Percentiles rank a stretch among this genome's conserved stretches.
Conservation (phyloP, 2,888 invertebrate species). For the Nomada lathburiana region DNA sequence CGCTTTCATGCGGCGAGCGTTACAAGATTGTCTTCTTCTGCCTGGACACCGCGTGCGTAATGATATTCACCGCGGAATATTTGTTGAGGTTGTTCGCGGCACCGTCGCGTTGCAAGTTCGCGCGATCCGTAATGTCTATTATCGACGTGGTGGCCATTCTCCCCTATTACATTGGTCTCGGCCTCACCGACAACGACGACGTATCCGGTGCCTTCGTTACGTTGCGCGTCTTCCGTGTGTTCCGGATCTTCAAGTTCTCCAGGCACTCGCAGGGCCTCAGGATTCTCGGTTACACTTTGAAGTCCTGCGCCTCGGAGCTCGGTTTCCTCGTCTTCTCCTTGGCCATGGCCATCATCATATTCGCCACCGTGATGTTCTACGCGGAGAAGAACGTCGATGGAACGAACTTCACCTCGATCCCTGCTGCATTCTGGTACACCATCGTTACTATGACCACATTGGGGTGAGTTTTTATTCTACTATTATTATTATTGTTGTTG, state of each 20-base stretch:
- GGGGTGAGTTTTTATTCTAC: constrained; percentile 90
- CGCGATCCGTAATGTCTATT: constrained; percentile 99
- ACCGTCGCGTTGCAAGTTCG: constrained; percentile 99
- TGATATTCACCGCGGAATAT: constrained; percentile 99
- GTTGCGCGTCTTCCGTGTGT: constrained; percentile 98
- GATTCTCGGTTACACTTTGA: constrained; percentile 99
- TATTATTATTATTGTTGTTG: background rate
- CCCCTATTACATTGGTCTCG: constrained; percentile 99
- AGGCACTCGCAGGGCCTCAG: constrained; percentile 99
- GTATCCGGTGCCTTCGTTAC: constrained; percentile 99
- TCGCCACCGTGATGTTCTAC: constrained; percentile 99
- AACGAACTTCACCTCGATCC: constrained; percentile 99
- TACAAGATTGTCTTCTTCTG: constrained; percentile 99
- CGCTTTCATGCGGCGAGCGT: constrained; percentile 97
- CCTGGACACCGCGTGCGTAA: constrained; percentile 99
- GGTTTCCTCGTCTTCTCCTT: constrained; percentile 99
- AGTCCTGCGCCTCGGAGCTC: constrained; percentile 99
- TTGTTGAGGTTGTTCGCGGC: constrained; percentile 97
- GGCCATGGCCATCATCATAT: constrained; percentile 99
- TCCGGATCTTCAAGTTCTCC: constrained; percentile 99
- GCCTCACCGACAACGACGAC: constrained; percentile 99
- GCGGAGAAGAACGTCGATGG: constrained; percentile 99
- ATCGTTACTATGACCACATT: constrained; percentile 99
- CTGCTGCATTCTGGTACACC: constrained; percentile 99
- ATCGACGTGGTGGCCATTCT: constrained; percentile 99